Evolutionary conservation across 2,888 invertebrate genomes (phyloP), one percentile per base, ranked within the genome.

Genomic region (Embidobia sp.): DNA sequence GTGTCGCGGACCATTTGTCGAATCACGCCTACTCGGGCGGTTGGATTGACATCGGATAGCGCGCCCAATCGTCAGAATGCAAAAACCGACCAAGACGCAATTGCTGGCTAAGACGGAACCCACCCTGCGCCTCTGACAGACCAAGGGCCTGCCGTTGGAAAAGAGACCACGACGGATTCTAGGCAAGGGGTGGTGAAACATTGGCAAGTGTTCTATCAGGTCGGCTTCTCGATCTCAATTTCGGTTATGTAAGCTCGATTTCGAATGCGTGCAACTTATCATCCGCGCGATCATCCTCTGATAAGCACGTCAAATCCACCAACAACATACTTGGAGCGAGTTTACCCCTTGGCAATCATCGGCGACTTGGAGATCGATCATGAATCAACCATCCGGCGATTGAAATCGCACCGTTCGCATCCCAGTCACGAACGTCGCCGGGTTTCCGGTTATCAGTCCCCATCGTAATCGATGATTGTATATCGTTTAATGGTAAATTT

Each of bases 271-370:
- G 85, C 84, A 82, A 82, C 80, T 83, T 85, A 86, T 86, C 86
- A 84, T 85, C 81, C 81, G 81, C 76, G 80, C 82, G 86, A 87
- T n/a, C n/a, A n/a, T 87, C 84, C 79, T 85, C 87, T 87, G 87
- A 87, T 87, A 87, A 87, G 84, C 85, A 85, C 87, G 86, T 87
- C 87, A 86, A 87, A 80, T 77, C 67, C 82, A 69, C 79, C 79
- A 79, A 59, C 79, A 77, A 80, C 81, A 79, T 74, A 72, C 79
- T 72, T 72, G 51, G 64, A 59, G 66, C 74, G 72, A 74, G 75
- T 78, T 69, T 79, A 77, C 80, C 77, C 79, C 81, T 55, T 64
- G 61, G 59, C 64, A 73, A 76, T 69, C 59, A 69, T 78, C 80
- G 72, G 77, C 80, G 77, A 78, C 81, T 80, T 79, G 73, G 31